phyloP scores from a whole-genome alignment of 2,888 invertebrate genomes.

The Ecliptopera silaceata region DNA sequence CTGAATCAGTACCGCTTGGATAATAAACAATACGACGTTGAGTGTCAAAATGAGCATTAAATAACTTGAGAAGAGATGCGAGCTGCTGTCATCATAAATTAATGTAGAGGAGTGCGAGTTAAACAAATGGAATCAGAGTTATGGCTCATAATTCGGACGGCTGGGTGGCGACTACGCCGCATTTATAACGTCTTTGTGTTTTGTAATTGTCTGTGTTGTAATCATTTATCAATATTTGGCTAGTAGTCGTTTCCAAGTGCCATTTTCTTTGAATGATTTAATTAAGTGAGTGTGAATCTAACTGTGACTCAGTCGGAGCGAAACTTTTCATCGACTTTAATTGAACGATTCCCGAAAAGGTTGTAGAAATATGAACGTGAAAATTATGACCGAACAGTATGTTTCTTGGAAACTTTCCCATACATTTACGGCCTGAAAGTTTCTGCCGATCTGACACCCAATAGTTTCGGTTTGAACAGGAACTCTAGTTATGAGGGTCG shows the following conservation, averaged over 20 bases:
- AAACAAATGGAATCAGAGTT: constrained; percentile 79
- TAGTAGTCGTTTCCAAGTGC: no score
- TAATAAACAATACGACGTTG: constrained; percentile 71
- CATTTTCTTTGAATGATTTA: no score
- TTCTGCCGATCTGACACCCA: constrained; percentile 23
- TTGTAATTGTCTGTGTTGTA: constrained; percentile 49
- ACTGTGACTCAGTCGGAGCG: no score
- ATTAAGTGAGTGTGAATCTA: no score
- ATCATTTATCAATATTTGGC: constrained; percentile 38
- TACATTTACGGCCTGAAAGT: constrained; percentile 14
- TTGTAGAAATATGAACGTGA: constrained; percentile 2
- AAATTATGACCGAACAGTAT: constrained; percentile 2
- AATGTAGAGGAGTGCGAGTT: constrained; percentile 68
- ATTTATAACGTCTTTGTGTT: constrained; percentile 52
- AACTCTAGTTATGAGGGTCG: constrained; percentile 64
- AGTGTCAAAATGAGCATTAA: constrained; percentile 79
- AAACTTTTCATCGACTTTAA: background rate
- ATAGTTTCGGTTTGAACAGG: constrained; percentile 19
- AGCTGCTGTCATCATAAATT: constrained; percentile 77
- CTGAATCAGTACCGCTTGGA: constrained; percentile 64
- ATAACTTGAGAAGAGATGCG: constrained; percentile 73
- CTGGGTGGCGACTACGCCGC: constrained; percentile 62
- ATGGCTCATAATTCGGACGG: constrained; percentile 72
- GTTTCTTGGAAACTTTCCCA: constrained; percentile 17
- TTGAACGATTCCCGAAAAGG: background rate